Evolutionary conservation across 2,888 invertebrate species (phyloP), one percentile per base, ranked within the genome.

Genomic region (Scaptomyza tumidula): DNA sequence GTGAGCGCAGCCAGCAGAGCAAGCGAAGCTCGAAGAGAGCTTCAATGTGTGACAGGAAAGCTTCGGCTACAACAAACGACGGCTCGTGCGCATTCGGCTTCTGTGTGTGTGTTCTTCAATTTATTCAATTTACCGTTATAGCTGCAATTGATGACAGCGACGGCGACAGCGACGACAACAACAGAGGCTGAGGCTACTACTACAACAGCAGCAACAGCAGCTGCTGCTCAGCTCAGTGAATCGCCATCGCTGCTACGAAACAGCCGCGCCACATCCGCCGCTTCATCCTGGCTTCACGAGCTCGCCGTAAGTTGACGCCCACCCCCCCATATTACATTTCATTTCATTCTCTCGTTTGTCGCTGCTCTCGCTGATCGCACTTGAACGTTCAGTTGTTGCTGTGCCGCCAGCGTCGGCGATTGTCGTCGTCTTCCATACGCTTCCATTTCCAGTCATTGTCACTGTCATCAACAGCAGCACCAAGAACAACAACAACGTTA

Each of bases 91-190:
- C 52, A 33, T 27, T 65, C 53, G 70, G 71, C 55, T 43, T 27
- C 41, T 14, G 39, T 19, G 33, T 16, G 24, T 24, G 24, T 35
- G 68, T 80, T 16, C 16, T 85, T 81, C 88, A 87, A 89, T 86
- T 87, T 81, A 80, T 89, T 89, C 71, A 87, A 86, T 89, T 86
- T 86, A 89, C 88, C 89, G 89, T 74, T 88, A 88, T 78, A 77
- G 68, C 59, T 69, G 69, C 85, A 84, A 81, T 85, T 80, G 85
- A 86, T 80, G 86, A 78, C 54, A 71, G 68, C 71, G 63, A 46
- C 77, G 41, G 3, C 62, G 37, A 57, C 59, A 10, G 45, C 61
- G 31, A 31, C 53, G 6, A 11, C 57, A 11, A 27, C 64, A n/a
- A 19, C 54, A 27, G 16, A 59, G 46, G 16, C 55, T 44, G 53